phyloP scores from a whole-genome alignment of 1,140 invertebrate species.

The Propsilocerus akamusi region DNA sequence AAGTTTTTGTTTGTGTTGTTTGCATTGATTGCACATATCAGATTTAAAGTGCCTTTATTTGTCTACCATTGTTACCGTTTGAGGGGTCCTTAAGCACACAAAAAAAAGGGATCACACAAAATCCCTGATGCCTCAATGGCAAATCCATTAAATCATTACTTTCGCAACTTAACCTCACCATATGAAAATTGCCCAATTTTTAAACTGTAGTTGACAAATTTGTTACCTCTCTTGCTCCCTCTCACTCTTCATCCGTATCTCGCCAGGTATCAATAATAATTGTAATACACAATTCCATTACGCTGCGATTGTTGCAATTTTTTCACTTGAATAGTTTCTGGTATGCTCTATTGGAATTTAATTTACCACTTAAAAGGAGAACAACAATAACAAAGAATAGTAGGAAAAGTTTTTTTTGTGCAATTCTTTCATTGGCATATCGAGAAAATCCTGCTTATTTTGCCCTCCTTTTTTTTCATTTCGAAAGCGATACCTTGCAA shows the following conservation, averaged over 20 bases:
- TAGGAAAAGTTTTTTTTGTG: no score
- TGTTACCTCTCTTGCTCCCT: no score
- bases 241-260: no score
- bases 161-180: background rate
- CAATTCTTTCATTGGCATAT: no score
- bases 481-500: no score
- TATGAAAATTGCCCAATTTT: no score
- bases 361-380: slow-evolving; percentile 2
- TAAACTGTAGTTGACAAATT: no score
- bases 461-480: no score
- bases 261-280: background rate
- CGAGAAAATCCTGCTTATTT: no score
- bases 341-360: slow-evolving; percentile 3
- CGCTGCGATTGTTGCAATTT: no score
- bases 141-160: slow-evolving; percentile 4
- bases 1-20: background rate
- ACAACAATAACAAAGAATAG: background rate
- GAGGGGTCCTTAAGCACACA: background rate
- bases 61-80: background rate
- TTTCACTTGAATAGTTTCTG: no score
- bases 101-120: background rate
- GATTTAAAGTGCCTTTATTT: background rate
- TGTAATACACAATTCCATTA: no score
- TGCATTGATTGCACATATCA: background rate
- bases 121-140: background rate